Evolutionary conservation across 2,888 invertebrate species (phyloP), one percentile per base, ranked within the genome.

Genomic region (Allacma fusca): DNA sequence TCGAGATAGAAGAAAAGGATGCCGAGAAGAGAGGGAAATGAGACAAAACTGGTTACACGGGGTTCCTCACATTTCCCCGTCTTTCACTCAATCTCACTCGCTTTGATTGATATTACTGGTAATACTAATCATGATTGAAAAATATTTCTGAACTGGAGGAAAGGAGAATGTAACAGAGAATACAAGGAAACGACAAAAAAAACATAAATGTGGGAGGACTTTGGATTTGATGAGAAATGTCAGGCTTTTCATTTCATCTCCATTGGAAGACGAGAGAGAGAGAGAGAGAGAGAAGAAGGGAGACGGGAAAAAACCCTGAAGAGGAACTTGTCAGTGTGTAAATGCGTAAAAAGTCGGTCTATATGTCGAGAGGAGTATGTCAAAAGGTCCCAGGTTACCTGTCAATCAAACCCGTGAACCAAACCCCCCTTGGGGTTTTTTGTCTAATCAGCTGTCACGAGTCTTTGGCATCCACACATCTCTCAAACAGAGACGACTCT

Each of bases 361-460:
- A 79, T 76, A 76, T 78, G 80, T 78, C 76, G 79, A 78, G 75
- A 79, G 77, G 78, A 76, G 76, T 70, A 80, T 83, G 83, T 84
- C 84, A 83, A 80, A 82, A 82, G 81, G 82, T 82, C 80, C 82
- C 81, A 83, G 81, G 82, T 82, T 83, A 82, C 79, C 82, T 82
- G 84, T 83, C 84, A 83, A 82, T 84, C 84, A 84, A 83, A 79
- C 70, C 71, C 74, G 69, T 78, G 75, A 80, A 78, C 26, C 72
- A 78, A 81, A 78, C 82, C 76, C 83, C 82, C 81, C 83, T 80
- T 81, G 82, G 83, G n/a, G 84, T 81, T 83, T 84, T 83, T 83
- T 82, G 82, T 82, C 83, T 84, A 83, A 84, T 84, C 84, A 83
- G 80, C 83, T 82, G 84, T 84, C 84, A 83, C 72, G 83, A 82